Conservation (phyloP, 2,888 invertebrate species). For the Macroteleia sp. region DNA sequence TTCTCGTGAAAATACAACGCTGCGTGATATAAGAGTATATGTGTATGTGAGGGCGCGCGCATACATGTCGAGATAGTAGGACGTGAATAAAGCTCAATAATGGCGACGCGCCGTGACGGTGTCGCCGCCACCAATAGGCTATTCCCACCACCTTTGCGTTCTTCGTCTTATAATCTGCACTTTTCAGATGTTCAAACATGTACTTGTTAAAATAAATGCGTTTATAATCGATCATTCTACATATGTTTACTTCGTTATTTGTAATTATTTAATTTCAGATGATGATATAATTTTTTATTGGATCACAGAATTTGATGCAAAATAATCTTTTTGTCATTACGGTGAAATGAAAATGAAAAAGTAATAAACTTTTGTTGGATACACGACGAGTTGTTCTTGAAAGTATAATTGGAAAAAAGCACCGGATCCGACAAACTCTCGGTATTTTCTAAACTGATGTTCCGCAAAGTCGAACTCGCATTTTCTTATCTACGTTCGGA, state of each 20-base stretch:
- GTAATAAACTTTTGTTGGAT: slow-evolving; percentile 47
- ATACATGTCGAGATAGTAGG: no score
- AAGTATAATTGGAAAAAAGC: slow-evolving; percentile 56
- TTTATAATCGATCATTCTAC: no score
- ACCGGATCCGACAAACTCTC: slow-evolving; percentile 59
- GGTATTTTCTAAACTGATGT: slow-evolving; percentile 61
- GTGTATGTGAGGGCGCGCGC: slow-evolving; percentile 48
- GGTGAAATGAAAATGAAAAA: slow-evolving; percentile 28
- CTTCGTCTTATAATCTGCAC: no score
- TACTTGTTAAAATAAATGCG: no score
- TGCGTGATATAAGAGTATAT: slow-evolving; percentile 43
- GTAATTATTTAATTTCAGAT: no score
- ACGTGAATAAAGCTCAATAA: slow-evolving; percentile 78
- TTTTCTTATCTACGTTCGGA: slow-evolving; percentile 64
- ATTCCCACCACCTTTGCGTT: no score
- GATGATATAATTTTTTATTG: no score
- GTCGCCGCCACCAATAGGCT: no score
- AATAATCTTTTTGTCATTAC: slow-evolving; percentile 40
- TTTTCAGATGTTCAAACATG: no score
- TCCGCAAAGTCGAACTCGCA: slow-evolving; percentile 64
- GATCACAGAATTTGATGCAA: no score
- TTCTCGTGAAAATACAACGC: slow-evolving; percentile 38
- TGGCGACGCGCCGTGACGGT: slow-evolving; percentile 66
- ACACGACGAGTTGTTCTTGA: slow-evolving; percentile 41
- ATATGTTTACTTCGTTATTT: no score